Conservation (phyloP, 2,797 vertebrate genomes). For the Sebastes itinus region DNA sequence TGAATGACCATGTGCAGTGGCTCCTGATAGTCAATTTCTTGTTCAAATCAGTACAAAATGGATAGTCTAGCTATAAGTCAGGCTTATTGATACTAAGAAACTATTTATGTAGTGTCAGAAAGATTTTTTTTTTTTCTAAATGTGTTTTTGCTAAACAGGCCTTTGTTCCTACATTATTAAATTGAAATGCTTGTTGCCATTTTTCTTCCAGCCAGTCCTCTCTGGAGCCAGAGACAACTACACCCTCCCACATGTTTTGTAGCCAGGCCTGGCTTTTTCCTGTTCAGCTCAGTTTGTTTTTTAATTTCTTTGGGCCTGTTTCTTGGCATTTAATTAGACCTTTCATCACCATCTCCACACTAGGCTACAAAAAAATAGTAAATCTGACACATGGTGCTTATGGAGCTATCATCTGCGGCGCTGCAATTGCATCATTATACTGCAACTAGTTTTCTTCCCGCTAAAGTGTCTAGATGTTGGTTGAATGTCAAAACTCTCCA, state of each 20-base stretch:
- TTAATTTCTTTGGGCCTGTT: neutral
- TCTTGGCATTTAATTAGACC: constrained; percentile 12
- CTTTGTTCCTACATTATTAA: neutral
- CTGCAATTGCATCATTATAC: constrained; percentile 19
- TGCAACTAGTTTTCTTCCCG: neutral
- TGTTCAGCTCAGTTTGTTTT: neutral
- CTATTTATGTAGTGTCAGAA: neutral
- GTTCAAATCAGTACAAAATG: neutral
- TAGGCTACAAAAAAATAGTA: neutral
- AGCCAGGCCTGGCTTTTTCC: neutral
- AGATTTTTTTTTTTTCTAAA: neutral
- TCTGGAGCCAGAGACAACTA: neutral
- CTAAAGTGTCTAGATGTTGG: neutral
- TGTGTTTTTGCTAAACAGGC: neutral
- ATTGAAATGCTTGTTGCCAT: neutral
- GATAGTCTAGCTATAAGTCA: neutral
- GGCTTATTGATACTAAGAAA: neutral
- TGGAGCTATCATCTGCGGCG: neutral
- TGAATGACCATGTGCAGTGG: neutral
- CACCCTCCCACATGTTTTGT: neutral
- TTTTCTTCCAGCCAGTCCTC: neutral
- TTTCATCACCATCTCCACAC: neutral
- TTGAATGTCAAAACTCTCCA: constrained; percentile 16
- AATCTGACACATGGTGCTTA: constrained; percentile 24
- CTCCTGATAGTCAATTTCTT: neutral